Conservation (phyloP, 2,113 vertebrate species). For the Mirza zaza region DNA sequence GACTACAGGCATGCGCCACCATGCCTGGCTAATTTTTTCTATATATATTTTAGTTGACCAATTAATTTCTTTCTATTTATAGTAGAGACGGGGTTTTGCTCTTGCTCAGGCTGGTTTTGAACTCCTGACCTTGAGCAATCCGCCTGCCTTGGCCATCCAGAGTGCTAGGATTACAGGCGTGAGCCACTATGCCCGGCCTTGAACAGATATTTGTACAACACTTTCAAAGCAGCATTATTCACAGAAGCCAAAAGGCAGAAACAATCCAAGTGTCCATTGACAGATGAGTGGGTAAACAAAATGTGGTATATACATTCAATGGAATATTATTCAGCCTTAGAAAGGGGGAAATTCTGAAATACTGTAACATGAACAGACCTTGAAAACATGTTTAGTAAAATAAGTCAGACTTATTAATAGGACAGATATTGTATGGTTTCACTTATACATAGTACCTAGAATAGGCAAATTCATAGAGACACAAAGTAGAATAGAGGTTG, state of each 20-base stretch:
- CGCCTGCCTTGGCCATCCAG: accelerated
- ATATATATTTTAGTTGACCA: too few relatives aligned
- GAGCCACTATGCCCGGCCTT: too few relatives aligned
- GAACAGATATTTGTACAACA: background rate
- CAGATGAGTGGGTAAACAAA: background rate
- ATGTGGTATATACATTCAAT: background rate
- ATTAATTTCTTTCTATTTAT: too few relatives aligned
- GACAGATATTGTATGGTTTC: background rate
- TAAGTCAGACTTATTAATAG: background rate
- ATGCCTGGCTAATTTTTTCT: too few relatives aligned
- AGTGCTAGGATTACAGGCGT: too few relatives aligned
- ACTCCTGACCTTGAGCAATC: too few relatives aligned
- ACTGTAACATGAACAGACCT: background rate
- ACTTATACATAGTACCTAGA: background rate
- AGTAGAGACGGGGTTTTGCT: too few relatives aligned
- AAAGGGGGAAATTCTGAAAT: background rate
- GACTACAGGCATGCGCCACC: too few relatives aligned
- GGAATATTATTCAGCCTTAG: background rate
- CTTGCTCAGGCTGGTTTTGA: too few relatives aligned
- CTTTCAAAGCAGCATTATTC: background rate
- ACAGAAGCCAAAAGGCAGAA: background rate
- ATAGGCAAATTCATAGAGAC: background rate
- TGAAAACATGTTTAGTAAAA: background rate
- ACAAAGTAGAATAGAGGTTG: background rate
- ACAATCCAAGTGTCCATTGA: background rate